Percentiles rank a stretch among this genome's conserved stretches.
These are phyloP conservation scores for Oncorhynchus keta DNA, from an alignment of 2,113 vertebrate species.

Conservation along the genomic window DNA sequence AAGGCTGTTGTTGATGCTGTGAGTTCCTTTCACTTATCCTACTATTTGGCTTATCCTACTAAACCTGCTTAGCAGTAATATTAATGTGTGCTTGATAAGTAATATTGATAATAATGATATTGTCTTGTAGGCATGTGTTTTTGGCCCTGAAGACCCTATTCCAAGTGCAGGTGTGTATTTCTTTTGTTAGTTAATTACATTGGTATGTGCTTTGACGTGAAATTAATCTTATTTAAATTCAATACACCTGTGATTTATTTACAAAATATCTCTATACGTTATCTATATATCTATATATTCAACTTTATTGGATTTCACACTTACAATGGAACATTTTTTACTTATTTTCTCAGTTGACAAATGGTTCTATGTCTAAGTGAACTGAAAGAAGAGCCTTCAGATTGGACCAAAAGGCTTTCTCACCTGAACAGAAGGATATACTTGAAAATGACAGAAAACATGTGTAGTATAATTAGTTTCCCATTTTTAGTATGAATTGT, in stretches of 20 bases:
- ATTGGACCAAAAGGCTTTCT: background rate
- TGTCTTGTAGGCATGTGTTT: slow-evolving; percentile 35
- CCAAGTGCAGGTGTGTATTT: slow-evolving; percentile 37
- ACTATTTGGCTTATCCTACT: background rate
- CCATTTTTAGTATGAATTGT: background rate
- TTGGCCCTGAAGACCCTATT: slow-evolving; percentile 37
- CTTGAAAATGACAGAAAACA: slow-evolving; percentile 22
- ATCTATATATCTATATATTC: background rate
- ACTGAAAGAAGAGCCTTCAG: slow-evolving; percentile 29
- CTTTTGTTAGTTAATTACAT: background rate
- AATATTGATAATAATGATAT: background rate
- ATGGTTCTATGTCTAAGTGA: slow-evolving; percentile 88
- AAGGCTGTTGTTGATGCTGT: slow-evolving; percentile 63
- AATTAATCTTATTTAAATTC: background rate
- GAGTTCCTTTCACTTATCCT: slow-evolving; percentile 26
- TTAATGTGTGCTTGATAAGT: background rate
- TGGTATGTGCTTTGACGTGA: background rate
- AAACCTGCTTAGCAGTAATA: background rate
- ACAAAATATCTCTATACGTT: background rate
- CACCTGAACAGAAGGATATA: too few relatives aligned
- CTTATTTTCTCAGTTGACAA: slow-evolving; percentile 81
- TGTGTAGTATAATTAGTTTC: slow-evolving; percentile 15
- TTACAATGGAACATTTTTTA: background rate
- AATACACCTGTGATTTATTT: background rate
- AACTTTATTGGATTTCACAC: background rate